Base-by-base conservation (phyloP, 2,113 vertebrate species). In the Petromus typicus region DNA sequence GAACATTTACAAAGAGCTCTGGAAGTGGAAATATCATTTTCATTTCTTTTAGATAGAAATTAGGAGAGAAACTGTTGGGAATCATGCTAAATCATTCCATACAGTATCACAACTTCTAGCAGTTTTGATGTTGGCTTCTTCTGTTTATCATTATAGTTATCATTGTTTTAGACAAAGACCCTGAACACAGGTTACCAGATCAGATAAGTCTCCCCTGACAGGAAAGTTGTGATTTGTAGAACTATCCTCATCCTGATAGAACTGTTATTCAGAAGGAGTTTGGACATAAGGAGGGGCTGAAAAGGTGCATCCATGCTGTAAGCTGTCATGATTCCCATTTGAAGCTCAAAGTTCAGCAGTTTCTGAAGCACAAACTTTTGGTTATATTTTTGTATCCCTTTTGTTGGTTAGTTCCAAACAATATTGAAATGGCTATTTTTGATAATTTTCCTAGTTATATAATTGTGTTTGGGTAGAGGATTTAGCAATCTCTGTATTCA, bases 381-480 rank as follows among this genome's bases (percentile, higher is more conserved):
- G 25, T 92, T 94, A 75, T 57, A 61, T 83, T 75, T 32, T 63
- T 87, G 2, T 54, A 87, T 90, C 25, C 10, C 5, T 92, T 83
- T 90, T 56, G 43, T 90, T 2, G 7, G 61, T 95, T n/a, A n/a
- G n/a, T 89, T 73, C 17, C 25, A 91, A 66, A 87, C 34, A 76
- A 37, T 64, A 93, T 30, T 64, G 6, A 91, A 93, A 69, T 86
- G 18, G 86, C 34, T 71, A 25, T 94, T 91, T n/a, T 78, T 92
- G 67, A 83, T 57, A 56, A 14, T 73, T 78, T 89, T 2, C 82
- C 11, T 63, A 83, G 25, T 90, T 64, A 22, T 76, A 63, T 89
- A 48, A 71, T 18, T 89, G 67, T 73, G n/a, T 90, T 94, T 73
- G 56, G 40, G 32, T 48, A 87, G 32, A 71, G 6, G 11, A 80